Evolutionary conservation across 2,113 vertebrate species (phyloP), one percentile per base, ranked within the genome.

Genomic region (Lampris incognitus): DNA sequence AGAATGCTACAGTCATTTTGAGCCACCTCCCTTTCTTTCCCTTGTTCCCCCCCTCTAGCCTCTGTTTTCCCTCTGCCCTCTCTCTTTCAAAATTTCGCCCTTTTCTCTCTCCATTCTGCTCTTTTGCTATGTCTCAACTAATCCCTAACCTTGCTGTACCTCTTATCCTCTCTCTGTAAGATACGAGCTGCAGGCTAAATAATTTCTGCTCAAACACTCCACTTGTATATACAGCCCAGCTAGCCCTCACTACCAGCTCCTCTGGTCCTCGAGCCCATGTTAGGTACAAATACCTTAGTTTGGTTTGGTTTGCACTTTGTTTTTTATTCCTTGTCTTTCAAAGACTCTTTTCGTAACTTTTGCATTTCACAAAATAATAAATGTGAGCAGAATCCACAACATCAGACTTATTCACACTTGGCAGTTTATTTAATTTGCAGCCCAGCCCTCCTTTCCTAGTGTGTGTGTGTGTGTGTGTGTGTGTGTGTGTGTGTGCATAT

Each of bases 21-120:
- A 24, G 72, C 77, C 3, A 49, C 57, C 77, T 84, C 66, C 37
- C 66, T 65, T 64, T 81, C 40, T 60, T 68, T 74, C 66, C 13
- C 48, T 44, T 9, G 0, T 2, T 63, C 58, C 63, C 50, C 36
- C 40, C 24, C 71, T 61, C 61, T 57, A 57, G 39, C 66, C 57
- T 59, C 68, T 83, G 62, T 39, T 55, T 56, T 54, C 3, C 41
- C 6, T 9, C 38, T 60, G 72, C 50, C 13, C 50, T 63, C 42
- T 72, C 64, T 77, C 46, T 60, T 72, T 68, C 66, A 39, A 4
- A 3, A 52, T 67, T 71, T 69, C 62, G 61, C 73, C 42, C 72
- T 64, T 79, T 1, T 1, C 65, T 38, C 8, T 44, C 37, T 50
- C 72, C 54, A 59, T 9, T 55, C 44, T 85, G 55, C 72, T 66